Evolutionary conservation across 2,888 invertebrate genomes (phyloP).

Genomic region (Elmis aenea): DNA sequence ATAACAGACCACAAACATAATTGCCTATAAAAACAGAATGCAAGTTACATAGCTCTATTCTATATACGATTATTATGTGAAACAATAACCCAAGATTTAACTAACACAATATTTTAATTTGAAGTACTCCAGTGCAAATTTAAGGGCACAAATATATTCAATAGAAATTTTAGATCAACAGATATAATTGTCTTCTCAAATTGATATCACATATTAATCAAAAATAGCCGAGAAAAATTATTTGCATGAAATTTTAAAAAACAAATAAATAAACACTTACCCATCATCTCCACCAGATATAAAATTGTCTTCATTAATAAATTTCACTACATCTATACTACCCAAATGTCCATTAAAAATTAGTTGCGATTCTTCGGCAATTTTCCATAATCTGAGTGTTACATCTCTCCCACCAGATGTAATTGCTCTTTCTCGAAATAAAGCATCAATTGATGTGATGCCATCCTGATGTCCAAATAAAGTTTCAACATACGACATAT

Average conservation of each 20-base stretch:
- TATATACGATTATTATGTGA: neutral
- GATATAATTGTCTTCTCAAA: too few species aligned
- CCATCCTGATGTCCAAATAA: slow-evolving; percentile 88
- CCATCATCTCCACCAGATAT: slow-evolving; percentile 91
- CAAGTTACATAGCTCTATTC: slow-evolving; percentile 6
- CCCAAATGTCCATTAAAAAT: slow-evolving; percentile 82
- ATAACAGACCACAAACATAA: slow-evolving; percentile 77
- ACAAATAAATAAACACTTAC: slow-evolving; percentile 41
- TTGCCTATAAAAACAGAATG: slow-evolving; percentile 44
- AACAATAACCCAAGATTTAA: too few species aligned
- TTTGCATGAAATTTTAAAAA: too few species aligned
- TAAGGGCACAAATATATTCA: too few species aligned
- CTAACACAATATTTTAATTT: too few species aligned
- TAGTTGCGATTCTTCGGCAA: slow-evolving; percentile 93
- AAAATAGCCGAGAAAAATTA: too few species aligned
- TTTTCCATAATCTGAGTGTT: slow-evolving; percentile 90
- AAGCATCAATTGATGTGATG: slow-evolving; percentile 82
- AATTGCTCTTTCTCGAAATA: slow-evolving; percentile 79
- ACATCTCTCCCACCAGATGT: slow-evolving; percentile 87
- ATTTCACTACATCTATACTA: slow-evolving; percentile 82
- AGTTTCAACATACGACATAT: slow-evolving; percentile 94
- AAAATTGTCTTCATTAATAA: slow-evolving; percentile 92
- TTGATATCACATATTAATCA: too few species aligned
- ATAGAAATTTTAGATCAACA: too few species aligned
- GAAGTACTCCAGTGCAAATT: too few species aligned